These are phyloP conservation scores for Balaeniceps rex DNA, from an alignment of 2,113 vertebrate genomes.

Conservation along the genomic window DNA sequence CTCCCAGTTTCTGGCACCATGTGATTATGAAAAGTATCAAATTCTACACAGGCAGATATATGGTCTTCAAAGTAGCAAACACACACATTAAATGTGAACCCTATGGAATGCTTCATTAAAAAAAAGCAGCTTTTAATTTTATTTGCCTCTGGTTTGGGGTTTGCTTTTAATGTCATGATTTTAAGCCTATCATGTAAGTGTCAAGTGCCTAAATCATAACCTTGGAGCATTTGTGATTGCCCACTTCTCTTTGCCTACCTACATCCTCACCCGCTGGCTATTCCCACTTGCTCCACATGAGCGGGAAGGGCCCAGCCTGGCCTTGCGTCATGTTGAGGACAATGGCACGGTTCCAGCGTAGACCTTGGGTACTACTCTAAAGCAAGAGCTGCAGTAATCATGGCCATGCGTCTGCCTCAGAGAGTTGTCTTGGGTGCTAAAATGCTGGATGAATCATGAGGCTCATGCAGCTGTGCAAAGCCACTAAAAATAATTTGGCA, in stretches of 20 bases:
- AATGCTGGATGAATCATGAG: fast-evolving
- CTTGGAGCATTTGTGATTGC: background rate
- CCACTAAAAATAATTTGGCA: background rate
- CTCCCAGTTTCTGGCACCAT: background rate
- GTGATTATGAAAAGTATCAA: background rate
- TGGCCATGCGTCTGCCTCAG: fast-evolving
- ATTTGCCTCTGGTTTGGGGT: background rate
- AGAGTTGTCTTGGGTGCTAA: background rate
- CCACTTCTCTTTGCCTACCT: background rate
- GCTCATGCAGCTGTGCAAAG: background rate
- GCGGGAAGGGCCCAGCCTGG: background rate
- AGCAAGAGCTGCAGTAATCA: fast-evolving
- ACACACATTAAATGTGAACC: background rate
- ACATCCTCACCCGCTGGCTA: background rate
- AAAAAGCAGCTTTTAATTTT: background rate
- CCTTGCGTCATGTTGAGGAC: background rate
- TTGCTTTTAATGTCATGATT: background rate
- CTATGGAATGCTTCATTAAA: background rate
- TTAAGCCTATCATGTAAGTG: background rate
- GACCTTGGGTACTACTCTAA: background rate
- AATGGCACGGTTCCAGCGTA: fast-evolving
- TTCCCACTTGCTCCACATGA: fast-evolving
- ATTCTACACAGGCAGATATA: background rate
- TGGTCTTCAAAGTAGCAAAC: background rate
- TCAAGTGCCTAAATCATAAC: background rate